Conservation (phyloP, 2,113 vertebrate species). For the Prinia subflava region DNA sequence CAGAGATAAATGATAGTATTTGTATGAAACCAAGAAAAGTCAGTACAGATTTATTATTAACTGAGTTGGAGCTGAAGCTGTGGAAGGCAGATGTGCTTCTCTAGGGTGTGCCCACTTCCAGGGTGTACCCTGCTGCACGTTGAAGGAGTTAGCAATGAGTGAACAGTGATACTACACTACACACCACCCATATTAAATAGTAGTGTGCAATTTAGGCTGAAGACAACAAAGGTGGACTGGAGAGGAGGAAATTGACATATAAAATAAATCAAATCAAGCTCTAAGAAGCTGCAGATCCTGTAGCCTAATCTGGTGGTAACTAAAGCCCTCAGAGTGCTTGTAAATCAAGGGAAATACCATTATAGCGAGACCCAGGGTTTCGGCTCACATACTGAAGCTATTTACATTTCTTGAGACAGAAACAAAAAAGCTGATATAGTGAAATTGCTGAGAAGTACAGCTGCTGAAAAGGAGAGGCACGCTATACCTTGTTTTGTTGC, state of each 20-base stretch:
- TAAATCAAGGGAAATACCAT: not conserved
- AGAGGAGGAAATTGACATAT: not conserved
- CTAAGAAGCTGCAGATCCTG: not conserved
- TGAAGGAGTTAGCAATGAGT: not conserved
- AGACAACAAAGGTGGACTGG: not conserved
- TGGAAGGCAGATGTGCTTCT: not conserved
- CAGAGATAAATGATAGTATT: not conserved
- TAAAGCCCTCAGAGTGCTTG: not conserved
- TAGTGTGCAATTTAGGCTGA: not conserved
- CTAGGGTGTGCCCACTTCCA: not conserved
- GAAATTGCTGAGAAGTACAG: not conserved
- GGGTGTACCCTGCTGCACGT: not conserved
- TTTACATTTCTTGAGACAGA: constrained; percentile 1
- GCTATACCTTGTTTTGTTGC: not conserved
- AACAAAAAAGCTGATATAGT: not conserved
- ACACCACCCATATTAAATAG: not conserved
- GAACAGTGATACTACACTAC: not conserved
- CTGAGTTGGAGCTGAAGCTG: not conserved
- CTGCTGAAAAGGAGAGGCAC: not conserved
- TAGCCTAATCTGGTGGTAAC: not conserved
- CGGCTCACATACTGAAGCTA: not conserved
- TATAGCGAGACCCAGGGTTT: not conserved
- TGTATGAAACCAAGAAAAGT: not conserved
- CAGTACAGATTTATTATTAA: not conserved
- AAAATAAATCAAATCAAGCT: not conserved